Evolutionary conservation across 2,797 vertebrate genomes (phyloP).

Genomic region (Amniataba percoides): DNA sequence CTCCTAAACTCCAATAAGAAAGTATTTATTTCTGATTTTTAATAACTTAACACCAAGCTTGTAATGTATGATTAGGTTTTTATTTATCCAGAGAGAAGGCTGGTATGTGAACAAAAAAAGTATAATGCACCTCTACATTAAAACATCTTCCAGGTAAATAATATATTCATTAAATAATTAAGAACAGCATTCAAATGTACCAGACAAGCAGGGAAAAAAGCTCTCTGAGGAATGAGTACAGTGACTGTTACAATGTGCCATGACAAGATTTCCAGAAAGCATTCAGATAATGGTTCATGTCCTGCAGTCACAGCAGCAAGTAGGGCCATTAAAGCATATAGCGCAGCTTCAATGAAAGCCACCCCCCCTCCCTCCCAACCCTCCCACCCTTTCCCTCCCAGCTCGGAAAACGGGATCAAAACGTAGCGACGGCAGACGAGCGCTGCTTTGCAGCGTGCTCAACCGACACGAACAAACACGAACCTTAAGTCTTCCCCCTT

Average conservation of each 20-base stretch:
- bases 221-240: constrained; percentile 90
- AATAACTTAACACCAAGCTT: background rate
- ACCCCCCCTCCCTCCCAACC: constrained; percentile 38
- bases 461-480: constrained; percentile 64
- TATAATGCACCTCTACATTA: constrained; percentile 89
- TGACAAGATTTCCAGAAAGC: constrained; percentile 68
- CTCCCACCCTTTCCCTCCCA: constrained; percentile 39
- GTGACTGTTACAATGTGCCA: constrained; percentile 91
- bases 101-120: constrained; percentile 85
- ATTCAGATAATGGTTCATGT: constrained; percentile 64
- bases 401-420: constrained; percentile 30
- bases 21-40: background rate
- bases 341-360: constrained; percentile 44
- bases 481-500: constrained; percentile 69
- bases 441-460: constrained; percentile 64
- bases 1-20: background rate
- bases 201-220: constrained; percentile 90
- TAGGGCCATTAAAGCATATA: constrained; percentile 80
- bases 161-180: constrained; percentile 93
- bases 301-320: constrained; percentile 85
- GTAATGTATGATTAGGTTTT: constrained; percentile 82
- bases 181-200: constrained; percentile 95
- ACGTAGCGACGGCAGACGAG: constrained; percentile 41
- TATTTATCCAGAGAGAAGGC: constrained; percentile 91
- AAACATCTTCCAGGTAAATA: constrained; percentile 88